phyloP scores from a whole-genome alignment of 2,113 vertebrate species.

The Rhineura floridana region DNA sequence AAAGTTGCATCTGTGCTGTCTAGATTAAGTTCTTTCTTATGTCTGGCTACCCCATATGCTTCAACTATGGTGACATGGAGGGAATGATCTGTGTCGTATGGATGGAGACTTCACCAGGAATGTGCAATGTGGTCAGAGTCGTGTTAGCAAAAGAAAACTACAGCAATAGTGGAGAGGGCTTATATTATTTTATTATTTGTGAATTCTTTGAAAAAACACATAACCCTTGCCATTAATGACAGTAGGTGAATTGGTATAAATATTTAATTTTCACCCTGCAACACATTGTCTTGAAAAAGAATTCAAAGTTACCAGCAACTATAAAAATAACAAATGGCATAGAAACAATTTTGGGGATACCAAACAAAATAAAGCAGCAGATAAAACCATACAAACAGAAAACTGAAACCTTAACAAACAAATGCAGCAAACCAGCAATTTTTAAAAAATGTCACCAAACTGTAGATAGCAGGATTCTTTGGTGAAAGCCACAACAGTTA shows the following conservation, averaged over 20 bases:
- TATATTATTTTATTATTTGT: background rate
- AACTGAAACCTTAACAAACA: background rate
- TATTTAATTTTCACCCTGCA: background rate
- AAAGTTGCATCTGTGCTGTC: too few species aligned
- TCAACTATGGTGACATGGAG: background rate
- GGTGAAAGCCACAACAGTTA: too few species aligned
- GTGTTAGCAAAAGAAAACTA: background rate
- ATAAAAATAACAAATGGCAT: background rate
- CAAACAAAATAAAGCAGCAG: background rate
- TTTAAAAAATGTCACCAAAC: background rate
- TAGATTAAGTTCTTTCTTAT: background rate
- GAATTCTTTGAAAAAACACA: background rate
- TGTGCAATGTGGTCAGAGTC: background rate
- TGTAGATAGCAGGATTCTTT: background rate
- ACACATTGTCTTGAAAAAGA: background rate
- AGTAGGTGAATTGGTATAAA: too few species aligned
- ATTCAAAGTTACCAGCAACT: background rate
- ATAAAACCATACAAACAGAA: background rate
- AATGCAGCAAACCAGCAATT: background rate
- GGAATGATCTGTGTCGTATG: background rate
- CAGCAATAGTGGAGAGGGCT: background rate
- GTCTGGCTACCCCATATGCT: background rate
- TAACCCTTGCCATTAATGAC: background rate
- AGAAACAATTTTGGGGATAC: too few species aligned
- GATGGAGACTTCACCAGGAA: background rate